Percentiles rank a stretch among this genome's conserved stretches.
Conservation (phyloP, 1,140 invertebrate species). For the Bicyclus anynana region DNA sequence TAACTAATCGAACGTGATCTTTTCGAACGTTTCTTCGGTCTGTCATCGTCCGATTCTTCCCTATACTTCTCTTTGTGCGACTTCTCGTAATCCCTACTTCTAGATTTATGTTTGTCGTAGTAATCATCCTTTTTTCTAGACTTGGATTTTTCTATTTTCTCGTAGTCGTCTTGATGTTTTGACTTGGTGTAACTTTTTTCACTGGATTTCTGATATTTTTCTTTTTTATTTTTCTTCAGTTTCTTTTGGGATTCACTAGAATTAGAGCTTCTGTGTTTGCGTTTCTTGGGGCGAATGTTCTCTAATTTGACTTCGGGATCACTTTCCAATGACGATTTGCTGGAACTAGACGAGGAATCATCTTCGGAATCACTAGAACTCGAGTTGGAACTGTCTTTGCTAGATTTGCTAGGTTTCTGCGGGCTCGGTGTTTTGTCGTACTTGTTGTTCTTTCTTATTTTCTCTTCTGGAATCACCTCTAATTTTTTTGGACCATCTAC, state of each 20-base stretch:
- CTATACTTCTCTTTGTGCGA: conserved; percentile 51
- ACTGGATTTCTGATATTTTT: conserved; percentile 47
- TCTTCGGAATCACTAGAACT: conserved; percentile 53
- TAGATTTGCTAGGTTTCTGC: conserved; percentile 39
- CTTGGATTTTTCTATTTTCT: conserved; percentile 40
- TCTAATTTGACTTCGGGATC: conserved; percentile 40
- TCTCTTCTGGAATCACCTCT: conserved; percentile 50
- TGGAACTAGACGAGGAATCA: conserved; percentile 45
- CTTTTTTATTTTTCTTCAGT: conserved; percentile 50
- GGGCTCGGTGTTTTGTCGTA: conserved; percentile 61
- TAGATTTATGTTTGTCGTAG: conserved; percentile 46
- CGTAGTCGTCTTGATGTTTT: conserved; percentile 44
- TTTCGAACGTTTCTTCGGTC: conserved; percentile 47
- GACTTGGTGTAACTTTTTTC: conserved; percentile 48
- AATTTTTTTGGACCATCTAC: conserved; percentile 44
- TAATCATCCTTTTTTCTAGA: conserved; percentile 41
- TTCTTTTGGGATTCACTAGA: conserved; percentile 48
- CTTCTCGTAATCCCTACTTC: conserved; percentile 46
- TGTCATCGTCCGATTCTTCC: conserved; percentile 54
- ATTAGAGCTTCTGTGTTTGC: conserved; percentile 52
- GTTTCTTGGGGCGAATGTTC: conserved; percentile 47
- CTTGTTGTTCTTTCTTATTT: conserved; percentile 43
- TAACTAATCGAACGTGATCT: conserved; percentile 56
- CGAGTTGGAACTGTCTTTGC: conserved; percentile 39
- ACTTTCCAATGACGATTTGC: conserved; percentile 51